Percentiles rank a stretch among this genome's conserved stretches.
These are phyloP conservation scores for Lepidurus arcticus DNA, from an alignment of 1,140 invertebrate species.

Conservation along the genomic window DNA sequence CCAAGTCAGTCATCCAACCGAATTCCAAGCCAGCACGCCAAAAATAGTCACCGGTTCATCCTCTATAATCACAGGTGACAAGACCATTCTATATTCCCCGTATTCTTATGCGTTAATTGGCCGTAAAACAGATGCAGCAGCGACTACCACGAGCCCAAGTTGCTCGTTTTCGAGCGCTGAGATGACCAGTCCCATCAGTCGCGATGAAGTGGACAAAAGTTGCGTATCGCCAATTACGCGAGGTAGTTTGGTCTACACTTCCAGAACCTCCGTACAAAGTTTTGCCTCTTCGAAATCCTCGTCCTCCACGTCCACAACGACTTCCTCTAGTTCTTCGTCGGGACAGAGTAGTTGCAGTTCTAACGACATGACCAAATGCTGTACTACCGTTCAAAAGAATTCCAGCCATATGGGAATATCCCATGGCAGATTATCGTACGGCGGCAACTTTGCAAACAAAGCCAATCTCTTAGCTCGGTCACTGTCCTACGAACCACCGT, in stretches of 20 bases:
- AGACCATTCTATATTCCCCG: no score
- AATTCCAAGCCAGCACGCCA: conserved; percentile 6
- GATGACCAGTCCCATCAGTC: neutral
- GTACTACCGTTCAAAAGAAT: neutral
- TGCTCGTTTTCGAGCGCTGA: neutral
- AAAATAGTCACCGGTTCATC: neutral
- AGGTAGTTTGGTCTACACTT: conserved; percentile 31
- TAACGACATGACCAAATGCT: neutral
- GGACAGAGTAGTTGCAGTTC: neutral
- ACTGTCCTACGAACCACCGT: neutral
- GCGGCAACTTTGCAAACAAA: neutral
- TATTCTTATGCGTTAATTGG: no score
- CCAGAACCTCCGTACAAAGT: conserved; percentile 27
- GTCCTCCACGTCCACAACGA: neutral
- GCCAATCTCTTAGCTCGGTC: conserved; percentile 1
- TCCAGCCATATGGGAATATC: neutral
- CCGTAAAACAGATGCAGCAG: no score
- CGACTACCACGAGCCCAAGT: neutral
- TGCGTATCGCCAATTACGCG: conserved; percentile 19
- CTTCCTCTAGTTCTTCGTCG: neutral
- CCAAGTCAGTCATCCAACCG: conserved; percentile 12
- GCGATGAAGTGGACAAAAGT: conserved; percentile 11
- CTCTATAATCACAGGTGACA: neutral
- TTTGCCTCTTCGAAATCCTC: conserved; percentile 27
- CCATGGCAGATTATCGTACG: neutral